phyloP scores from a whole-genome alignment of 2,888 invertebrate species.

The Mythimna vitellina region DNA sequence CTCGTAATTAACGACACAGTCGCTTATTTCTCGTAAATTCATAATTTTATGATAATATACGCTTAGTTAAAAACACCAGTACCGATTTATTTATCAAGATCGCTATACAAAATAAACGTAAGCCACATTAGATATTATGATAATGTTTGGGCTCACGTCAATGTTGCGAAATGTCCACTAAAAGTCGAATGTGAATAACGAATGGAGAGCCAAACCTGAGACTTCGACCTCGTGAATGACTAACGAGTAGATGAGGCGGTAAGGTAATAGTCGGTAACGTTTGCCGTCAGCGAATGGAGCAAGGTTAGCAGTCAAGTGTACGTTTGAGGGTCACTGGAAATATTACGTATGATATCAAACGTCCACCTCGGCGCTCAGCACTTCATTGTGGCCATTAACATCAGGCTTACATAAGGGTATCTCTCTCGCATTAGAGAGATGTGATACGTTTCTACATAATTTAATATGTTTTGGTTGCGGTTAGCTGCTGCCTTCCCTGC shows the following conservation, averaged over 20 bases:
- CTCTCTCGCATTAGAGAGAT: conserved; percentile 28
- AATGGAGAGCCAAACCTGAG: conserved; percentile 75
- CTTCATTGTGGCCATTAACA: conserved; percentile 45
- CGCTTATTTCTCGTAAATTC: conserved; percentile 68
- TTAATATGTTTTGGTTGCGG: conserved; percentile 39
- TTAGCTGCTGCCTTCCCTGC: conserved; percentile 31
- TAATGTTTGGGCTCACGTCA: conserved; percentile 35
- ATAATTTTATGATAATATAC: conserved; percentile 70
- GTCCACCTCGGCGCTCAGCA: conserved; percentile 57
- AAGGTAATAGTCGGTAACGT: conserved; percentile 74
- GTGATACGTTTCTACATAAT: conserved; percentile 24
- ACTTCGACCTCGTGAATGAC: conserved; percentile 76
- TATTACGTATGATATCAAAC: conserved; percentile 71
- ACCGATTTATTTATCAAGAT: conserved; percentile 48
- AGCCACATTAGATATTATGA: conserved; percentile 42
- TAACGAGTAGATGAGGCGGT: conserved; percentile 78
- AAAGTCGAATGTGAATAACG: conserved; percentile 74
- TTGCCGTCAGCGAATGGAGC: conserved; percentile 74
- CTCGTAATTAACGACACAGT: conserved; percentile 71
- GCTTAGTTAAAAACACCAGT: conserved; percentile 63
- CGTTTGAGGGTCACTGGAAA: conserved; percentile 74
- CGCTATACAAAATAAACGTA: conserved; percentile 34
- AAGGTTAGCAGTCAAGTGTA: conserved; percentile 81
- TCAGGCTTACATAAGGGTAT: conserved; percentile 39
- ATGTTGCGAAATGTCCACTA: conserved; percentile 72